Base-by-base conservation (phyloP, 2,113 vertebrate genomes). In the Pholis gunnellus region DNA sequence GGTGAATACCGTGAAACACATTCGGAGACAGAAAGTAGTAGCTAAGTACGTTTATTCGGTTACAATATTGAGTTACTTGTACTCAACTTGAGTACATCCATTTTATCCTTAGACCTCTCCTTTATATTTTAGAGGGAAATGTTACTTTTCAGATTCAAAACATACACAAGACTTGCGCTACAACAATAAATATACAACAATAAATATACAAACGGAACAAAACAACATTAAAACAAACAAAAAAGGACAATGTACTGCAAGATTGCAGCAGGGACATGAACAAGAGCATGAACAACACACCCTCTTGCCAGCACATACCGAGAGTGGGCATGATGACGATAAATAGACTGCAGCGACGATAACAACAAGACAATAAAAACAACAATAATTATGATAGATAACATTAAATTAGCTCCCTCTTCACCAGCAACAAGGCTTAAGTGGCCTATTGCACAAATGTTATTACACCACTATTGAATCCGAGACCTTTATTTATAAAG, bases 1-100 rank as follows among this genome's bases (percentile, higher is more conserved):
- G 83, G 79, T 36, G 11, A 75, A 79, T 20, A 6, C 50, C 25
- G 22, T 56, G 11, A 66, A 68, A 59, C 17, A 38, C 2, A 22
- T 22, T 56, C 4, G 20, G 6, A 20, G 1, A 9, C 18, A 52
- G 5, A 61, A 61, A 60, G 18, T 5, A 27, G 52, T 20, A 7
- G 5, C 2, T 3, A 10, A 18, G 36, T 40, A 20, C 13, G 2
- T 57, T 48, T 36, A 57, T 5, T 14, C 15, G 38, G 25, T 22
- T 20, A 42, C 9, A 11, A 0, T 6, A 36, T 50, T 34, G 1
- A 25, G 20, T 1, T 44, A 48, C 8, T 38, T 36, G 2, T 20
- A 36, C 8, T 70, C 48, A 52, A 15, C 3, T 22, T 18, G 11
- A 42, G 18, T 50, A 4, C 29, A 14, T 59, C 1, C 56, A 59